Evolutionary conservation across 2,113 vertebrate genomes (phyloP), one percentile per base, ranked within the genome.

Genomic region (Pteronura brasiliensis): DNA sequence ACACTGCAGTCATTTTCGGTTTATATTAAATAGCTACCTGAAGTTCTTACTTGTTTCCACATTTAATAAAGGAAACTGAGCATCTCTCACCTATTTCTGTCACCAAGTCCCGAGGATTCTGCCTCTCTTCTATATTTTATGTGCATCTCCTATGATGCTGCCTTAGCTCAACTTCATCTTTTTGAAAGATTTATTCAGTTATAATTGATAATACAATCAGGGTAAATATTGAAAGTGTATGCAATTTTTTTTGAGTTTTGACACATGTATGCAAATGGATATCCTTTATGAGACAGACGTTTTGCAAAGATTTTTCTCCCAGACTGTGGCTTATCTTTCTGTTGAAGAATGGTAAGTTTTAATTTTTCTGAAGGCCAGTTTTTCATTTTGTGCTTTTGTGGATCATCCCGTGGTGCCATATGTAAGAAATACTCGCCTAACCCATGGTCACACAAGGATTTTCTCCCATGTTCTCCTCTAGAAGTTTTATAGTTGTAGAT

Each of bases 11-110:
- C n/a, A 77, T 95, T 92, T 92, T 59, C n/a, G 29, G 39, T 82
- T 94, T 92, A 31, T 82, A 36, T 92, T 88, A 95, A 69, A 25
- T 88, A 82, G 47, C 34, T 25, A 52, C 47, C n/a, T 88, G 83
- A 92, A 39, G 39, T 21, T 77, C 74, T 82, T 52, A 72, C n/a
- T 72, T 94, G 17, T 52, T 36, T 76, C 27, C 20, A 17, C 57
- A 69, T 88, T 87, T 94, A 83, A 92, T 94, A 91, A 76, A 88
- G 69, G 52, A 91, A 87, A 71, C 34, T 67, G 84, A 88, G n/a
- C 55, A 71, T 52, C 77, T 88, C 29, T 88, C 8, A 63, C 27
- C n/a, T 74, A 15, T 52, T 55, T 90, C 55, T 90, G 31, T 87
- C 69, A 69, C 42, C 61, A 92, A 79, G 39, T 72, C 61, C 42